Evolutionary conservation across 2,797 vertebrate genomes (phyloP), one percentile per base, ranked within the genome.

Genomic region (Thripadectes ignobilis): DNA sequence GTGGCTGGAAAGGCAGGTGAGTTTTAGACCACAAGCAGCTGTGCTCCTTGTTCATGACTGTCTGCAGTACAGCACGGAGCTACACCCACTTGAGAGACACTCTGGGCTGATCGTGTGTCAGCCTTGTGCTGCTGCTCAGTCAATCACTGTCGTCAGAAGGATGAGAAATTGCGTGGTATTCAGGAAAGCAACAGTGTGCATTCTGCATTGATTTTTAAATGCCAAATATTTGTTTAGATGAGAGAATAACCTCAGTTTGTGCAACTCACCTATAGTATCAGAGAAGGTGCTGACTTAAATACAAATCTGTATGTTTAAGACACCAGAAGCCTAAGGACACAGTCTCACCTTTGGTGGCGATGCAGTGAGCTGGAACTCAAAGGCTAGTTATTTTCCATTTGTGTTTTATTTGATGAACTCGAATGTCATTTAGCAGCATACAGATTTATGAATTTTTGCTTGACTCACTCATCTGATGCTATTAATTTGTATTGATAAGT

Each of bases 371-470:
- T 85, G 86, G 58, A 96, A 89, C 63, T 85, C 66, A 79, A 87
- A 92, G 32, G 36, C 61, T 72, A 45, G 85, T 84, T 91, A 84
- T 96, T 96, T 97, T 97, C 96, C 88, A 67, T 89, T 95, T 0
- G 15, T 41, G 88, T 87, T 92, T 96, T 82, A 54, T 89, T 93
- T 96, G 93, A 95, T 92, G 68, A 94, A 94, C 92, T 91, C 66
- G 77, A 93, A 79, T 92, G 90, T 90, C 93, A 86, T 78, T 89
- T 87, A 85, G 36, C 49, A 84, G 52, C 72, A 90, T 30, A 73
- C 21, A 82, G 87, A 92, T 93, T 90, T 96, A 92, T 94, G 80
- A 96, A 89, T 63, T 95, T 72, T 72, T 96, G 27, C 79, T 95
- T 94, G 77, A 89, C 66, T 92, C 39, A 62, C 14, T 8, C 19